phyloP scores from a whole-genome alignment of 2,888 invertebrate genomes.

The Eucera pruinosa region DNA sequence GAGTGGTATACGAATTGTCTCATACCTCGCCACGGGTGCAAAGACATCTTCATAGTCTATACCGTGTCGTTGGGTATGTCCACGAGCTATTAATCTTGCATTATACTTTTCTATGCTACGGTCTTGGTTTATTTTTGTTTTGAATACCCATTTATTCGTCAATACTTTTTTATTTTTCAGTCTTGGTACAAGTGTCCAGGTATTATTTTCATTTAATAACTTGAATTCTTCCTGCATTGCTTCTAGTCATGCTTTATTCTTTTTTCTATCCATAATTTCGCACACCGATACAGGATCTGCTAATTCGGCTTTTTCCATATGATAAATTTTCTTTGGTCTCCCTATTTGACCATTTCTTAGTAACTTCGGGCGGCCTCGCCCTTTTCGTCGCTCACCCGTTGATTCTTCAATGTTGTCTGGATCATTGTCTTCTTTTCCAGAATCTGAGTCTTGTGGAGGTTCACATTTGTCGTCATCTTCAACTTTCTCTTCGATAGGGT shows the following conservation, averaged over 20 bases:
- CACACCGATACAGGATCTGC: background rate
- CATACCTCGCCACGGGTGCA: too few species aligned
- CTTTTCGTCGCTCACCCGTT: too few species aligned
- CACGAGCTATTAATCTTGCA: too few species aligned
- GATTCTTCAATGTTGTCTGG: too few species aligned
- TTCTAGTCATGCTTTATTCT: background rate
- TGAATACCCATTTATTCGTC: conserved; percentile 2
- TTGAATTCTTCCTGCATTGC: conserved; percentile 1
- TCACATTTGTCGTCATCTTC: too few species aligned
- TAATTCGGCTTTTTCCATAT: too few species aligned
- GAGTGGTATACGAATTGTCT: too few species aligned
- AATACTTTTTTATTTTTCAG: background rate
- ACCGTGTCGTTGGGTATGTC: too few species aligned
- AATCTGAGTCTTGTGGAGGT: too few species aligned
- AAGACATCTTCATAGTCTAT: too few species aligned
- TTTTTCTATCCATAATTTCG: background rate
- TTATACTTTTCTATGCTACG: background rate
- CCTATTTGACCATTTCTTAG: background rate
- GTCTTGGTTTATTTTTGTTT: background rate
- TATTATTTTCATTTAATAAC: background rate
- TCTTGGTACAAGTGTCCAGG: background rate
- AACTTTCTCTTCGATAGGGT: too few species aligned
- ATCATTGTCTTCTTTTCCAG: too few species aligned
- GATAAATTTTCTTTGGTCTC: conserved; percentile 11
- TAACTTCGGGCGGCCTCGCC: conserved; percentile 1